Base-by-base conservation (phyloP, 2,797 vertebrate genomes). In the Myotis planiceps region DNA sequence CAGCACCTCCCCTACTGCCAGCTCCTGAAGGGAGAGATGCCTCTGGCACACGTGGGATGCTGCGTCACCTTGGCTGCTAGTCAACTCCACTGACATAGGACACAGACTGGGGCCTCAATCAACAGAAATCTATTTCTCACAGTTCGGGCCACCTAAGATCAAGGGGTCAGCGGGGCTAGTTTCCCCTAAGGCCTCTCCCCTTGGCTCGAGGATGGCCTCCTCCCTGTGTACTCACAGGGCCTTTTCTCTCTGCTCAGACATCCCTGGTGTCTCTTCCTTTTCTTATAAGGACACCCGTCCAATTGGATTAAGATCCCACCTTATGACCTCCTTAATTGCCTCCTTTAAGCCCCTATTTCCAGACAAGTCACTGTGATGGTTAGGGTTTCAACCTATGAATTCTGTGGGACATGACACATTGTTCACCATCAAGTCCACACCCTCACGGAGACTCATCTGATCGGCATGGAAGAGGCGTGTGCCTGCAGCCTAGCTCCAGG, bases 401-500 rank as follows among this genome's bases (percentile, higher is more conserved):
- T 66, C 88, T 3, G 34, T 34, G 27, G 9, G 12, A 6, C 12
- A 10, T 3, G 27, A 21, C 71, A 76, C 29, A 10, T 9, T 60
- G 32, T 47, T 92, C 42, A n/a, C 27, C 3, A 47, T 15, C 8
- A 82, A 19, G 51, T 25, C 29, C 39, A 51, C 29, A 42, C 37
- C 45, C 39, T 75, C 63, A 9, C 0, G 5, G 71, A 51, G 34
- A 69, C 65, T 10, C 13, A 19, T 27, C 55, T 39, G 25, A 72
- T 7, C 10, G 47, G n/a, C 1, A 13, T 6, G 71, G 34, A n/a
- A 0, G 4, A 79, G 65, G 9, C n/a, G 9, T 0, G 3, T 6
- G 23, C n/a, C 23, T 7, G 45, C 34, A 34, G 23, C 23, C 51
- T 34, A 7, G 53, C 75, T 85, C 18, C 45, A 25, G 9, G 81